These are phyloP conservation scores for Drosophila serrata DNA, from an alignment of 1,140 invertebrate species.

Conservation along the genomic window DNA sequence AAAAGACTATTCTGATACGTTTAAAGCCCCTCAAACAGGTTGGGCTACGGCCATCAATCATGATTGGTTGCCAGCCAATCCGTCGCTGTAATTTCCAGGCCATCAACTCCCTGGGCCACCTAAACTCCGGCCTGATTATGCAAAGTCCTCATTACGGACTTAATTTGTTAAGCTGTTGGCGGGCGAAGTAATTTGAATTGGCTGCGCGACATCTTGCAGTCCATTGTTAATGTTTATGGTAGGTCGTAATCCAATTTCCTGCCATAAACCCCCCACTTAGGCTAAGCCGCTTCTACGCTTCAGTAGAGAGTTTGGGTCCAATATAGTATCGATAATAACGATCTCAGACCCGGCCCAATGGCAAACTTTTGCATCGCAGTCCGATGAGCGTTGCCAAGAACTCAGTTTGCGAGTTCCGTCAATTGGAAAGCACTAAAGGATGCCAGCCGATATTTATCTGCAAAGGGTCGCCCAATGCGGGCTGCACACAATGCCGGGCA, in stretches of 20 bases:
- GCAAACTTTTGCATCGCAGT: constrained; percentile 25
- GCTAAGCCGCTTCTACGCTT: constrained; percentile 25
- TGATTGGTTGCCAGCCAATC: constrained; percentile 53
- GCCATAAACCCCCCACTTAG: constrained; percentile 37
- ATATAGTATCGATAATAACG: constrained; percentile 16
- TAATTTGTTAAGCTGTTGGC: constrained; percentile 51
- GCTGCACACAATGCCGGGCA: constrained; percentile 46
- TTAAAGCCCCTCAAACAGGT: constrained; percentile 8
- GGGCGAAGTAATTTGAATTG: constrained; percentile 65
- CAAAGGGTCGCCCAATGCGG: constrained; percentile 47
- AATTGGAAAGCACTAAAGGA: constrained; percentile 65
- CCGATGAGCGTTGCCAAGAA: constrained; percentile 29
- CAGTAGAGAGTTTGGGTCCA: constrained; percentile 19
- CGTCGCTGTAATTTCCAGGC: constrained; percentile 16
- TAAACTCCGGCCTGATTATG: constrained; percentile 40
- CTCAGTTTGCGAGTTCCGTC: constrained; percentile 35
- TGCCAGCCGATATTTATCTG: constrained; percentile 57
- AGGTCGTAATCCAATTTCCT: constrained; percentile 57
- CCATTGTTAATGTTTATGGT: constrained; percentile 55
- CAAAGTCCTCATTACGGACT: constrained; percentile 52
- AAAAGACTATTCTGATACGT: constrained; percentile 27
- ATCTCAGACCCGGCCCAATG: constrained; percentile 10
- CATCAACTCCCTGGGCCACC: constrained; percentile 31
- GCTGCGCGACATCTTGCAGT: constrained; percentile 35
- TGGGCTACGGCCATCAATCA: constrained; percentile 36